phyloP scores from a whole-genome alignment of 2,113 vertebrate species.

The Vidua macroura region DNA sequence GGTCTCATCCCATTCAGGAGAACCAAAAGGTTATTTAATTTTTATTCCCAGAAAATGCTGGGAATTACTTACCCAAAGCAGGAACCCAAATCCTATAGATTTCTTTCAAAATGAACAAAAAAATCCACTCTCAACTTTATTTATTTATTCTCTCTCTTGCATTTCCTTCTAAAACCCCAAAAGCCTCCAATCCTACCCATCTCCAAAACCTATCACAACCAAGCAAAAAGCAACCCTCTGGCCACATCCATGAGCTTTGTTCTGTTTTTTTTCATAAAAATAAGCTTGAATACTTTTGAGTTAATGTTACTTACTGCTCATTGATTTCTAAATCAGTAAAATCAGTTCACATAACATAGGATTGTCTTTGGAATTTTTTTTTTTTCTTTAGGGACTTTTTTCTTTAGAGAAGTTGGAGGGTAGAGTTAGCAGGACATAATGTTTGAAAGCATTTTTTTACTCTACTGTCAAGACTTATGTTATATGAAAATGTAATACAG shows the following conservation, averaged over 20 bases:
- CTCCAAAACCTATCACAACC: not conserved
- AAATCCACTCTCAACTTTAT: not conserved
- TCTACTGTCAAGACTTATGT: not conserved
- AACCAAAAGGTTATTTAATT: not conserved
- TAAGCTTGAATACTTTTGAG: not conserved
- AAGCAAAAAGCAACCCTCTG: not conserved
- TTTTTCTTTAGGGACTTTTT: not conserved
- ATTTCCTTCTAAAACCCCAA: not conserved
- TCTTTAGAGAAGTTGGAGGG: accelerated
- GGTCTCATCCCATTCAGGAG: not conserved
- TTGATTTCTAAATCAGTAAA: not conserved
- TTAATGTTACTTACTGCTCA: not conserved
- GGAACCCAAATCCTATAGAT: not conserved
- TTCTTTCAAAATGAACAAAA: not conserved
- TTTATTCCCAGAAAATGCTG: not conserved
- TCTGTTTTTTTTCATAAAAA: not conserved
- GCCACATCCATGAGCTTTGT: not conserved
- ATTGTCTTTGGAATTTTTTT: not conserved
- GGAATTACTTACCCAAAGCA: not conserved
- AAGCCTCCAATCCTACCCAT: not conserved
- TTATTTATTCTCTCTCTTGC: not conserved
- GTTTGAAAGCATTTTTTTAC: not conserved
- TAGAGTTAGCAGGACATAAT: not conserved
- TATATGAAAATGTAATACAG: not conserved
- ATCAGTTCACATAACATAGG: not conserved